Evolutionary conservation across 1,140 invertebrate genomes (phyloP), one percentile per base, ranked within the genome.

Genomic region (Melipona quadrifasciata): DNA sequence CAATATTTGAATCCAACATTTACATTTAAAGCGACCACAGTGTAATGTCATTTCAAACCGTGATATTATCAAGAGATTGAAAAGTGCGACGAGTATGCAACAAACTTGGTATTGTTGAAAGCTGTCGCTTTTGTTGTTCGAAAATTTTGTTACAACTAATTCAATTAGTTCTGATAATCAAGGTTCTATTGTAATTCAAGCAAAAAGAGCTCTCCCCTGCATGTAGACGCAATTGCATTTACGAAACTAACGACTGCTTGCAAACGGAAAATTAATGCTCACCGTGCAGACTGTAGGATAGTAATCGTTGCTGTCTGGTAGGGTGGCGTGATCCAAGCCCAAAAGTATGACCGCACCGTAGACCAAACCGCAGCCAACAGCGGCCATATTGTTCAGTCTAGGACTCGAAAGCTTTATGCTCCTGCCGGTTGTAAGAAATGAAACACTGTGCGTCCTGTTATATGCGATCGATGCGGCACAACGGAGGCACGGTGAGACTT

Each of bases 371-470:
- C 98, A 99, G 34, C 99, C 99, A 71, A 98, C 96, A 71, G 99
- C 98, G 21, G 99, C 99, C 92, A 99, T 97, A 95, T 99, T 99
- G 95, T 99, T 99, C 86, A 99, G 95, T 91, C 98, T 97, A 12
- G 99, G 99, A 93, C 98, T 99, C 31, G 98, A 99, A 94, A 99
- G 97, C 95, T 99, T 99, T 94, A 97, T 97, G 88, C 96, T 97
- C 93, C 97, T 97, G 93, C 53, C 75, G 80, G 68, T 81, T 76
- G 67, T 34, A 24, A 27, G 24, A 34, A 79, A 86, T 53, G 34
- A 39, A 53, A 57, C 57, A 5, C 47, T 65, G n/a, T 57, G 17
- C n/a, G 17, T 76, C 24, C 2, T 39, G 0, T n/a, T 21, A 6
- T 39, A 27, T 17, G 10, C 6, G 21, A 75, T n/a, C 31, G 24